Percentiles rank a stretch among this genome's conserved stretches.
These are phyloP conservation scores for Psilanteris sp. DNA, from an alignment of 1,140 invertebrate species.

Conservation along the genomic window DNA sequence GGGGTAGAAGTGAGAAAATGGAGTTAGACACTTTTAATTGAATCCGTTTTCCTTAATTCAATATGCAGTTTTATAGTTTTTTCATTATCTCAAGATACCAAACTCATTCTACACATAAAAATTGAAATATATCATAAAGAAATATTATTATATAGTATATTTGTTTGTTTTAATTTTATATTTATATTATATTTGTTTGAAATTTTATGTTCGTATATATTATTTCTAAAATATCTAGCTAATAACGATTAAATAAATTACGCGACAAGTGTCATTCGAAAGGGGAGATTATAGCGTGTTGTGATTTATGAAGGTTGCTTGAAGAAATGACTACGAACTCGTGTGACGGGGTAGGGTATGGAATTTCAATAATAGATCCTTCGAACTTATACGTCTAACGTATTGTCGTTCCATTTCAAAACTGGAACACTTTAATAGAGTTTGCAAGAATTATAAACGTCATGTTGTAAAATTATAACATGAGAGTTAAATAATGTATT, in stretches of 20 bases:
- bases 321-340: slow-evolving; percentile 42
- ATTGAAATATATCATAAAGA: too few relatives aligned
- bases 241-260: slow-evolving; percentile 55
- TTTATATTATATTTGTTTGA: too few relatives aligned
- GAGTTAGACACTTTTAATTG: too few relatives aligned
- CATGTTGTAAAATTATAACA: slow-evolving; percentile 27
- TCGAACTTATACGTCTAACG: slow-evolving; percentile 46
- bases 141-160: too few relatives aligned
- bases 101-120: too few relatives aligned
- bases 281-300: slow-evolving; percentile 42
- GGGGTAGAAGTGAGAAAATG: too few relatives aligned
- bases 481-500: slow-evolving; percentile 8
- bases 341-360: slow-evolving; percentile 12
- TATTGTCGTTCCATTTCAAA: slow-evolving; percentile 49
- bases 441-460: slow-evolving; percentile 1
- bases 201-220: too few relatives aligned
- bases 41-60: too few relatives aligned
- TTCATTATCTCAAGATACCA: too few relatives aligned
- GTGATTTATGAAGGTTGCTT: slow-evolving; percentile 47
- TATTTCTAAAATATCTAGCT: slow-evolving; percentile 15
- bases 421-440: slow-evolving; percentile 50
- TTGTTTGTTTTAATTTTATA: too few relatives aligned
- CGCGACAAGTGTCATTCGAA: slow-evolving; percentile 35
- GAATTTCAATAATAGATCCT: slow-evolving; percentile 56
- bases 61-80: too few relatives aligned